Evolutionary conservation across 1,140 invertebrate species (phyloP).

Genomic region (Temnothorax longispinosus): DNA sequence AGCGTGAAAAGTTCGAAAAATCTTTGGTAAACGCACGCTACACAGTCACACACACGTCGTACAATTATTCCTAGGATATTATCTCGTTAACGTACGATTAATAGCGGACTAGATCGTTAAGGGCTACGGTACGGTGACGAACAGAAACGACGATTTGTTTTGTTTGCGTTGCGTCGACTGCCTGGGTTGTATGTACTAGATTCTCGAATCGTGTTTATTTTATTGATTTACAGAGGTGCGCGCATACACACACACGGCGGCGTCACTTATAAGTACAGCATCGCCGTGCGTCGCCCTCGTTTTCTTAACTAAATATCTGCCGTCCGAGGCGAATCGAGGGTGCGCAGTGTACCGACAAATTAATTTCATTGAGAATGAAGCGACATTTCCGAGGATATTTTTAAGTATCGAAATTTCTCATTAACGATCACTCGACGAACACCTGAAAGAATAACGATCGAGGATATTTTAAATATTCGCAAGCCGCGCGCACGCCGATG

Average conservation of each 20-base stretch:
- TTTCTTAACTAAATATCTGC: slow-evolving; percentile 40
- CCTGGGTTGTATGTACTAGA: neutral
- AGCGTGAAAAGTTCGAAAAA: slow-evolving; percentile 67
- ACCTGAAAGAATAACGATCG: neutral
- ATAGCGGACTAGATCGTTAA: slow-evolving; percentile 79
- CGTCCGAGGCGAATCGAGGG: neutral
- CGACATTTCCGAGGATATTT: neutral
- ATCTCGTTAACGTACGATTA: slow-evolving; percentile 69
- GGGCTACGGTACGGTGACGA: slow-evolving; percentile 66
- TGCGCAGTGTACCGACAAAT: neutral
- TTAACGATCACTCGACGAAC: neutral
- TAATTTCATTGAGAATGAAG: neutral
- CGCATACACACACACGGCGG: neutral
- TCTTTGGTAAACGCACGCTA: slow-evolving; percentile 72
- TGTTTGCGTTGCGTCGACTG: slow-evolving; percentile 26
- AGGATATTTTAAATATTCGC: neutral
- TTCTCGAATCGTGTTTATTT: slow-evolving; percentile 47
- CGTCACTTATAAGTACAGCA: neutral
- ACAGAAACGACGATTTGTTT: slow-evolving; percentile 60
- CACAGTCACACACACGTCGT: slow-evolving; percentile 65
- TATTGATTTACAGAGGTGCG: slow-evolving; percentile 32
- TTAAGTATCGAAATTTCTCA: neutral
- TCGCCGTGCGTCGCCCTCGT: slow-evolving; percentile 36
- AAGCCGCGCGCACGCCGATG: neutral
- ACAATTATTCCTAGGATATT: slow-evolving; percentile 68